Base-by-base conservation (phyloP, 2,888 invertebrate genomes). In the Endomychus coccineus region DNA sequence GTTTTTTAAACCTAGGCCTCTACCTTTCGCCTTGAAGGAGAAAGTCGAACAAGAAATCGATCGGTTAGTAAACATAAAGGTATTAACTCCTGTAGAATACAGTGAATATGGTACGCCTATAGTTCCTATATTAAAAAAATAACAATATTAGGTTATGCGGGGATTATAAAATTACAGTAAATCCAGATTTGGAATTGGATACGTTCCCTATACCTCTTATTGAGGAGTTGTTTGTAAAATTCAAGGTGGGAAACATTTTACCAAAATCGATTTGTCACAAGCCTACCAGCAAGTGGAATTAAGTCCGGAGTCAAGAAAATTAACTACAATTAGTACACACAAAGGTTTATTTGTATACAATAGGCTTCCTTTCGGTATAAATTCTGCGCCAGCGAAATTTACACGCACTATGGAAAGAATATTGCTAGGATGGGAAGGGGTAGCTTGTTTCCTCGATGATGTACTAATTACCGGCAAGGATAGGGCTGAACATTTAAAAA, bases 311-410 rank as follows among this genome's bases (percentile, higher is more conserved):
- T 45, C 46, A 2, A 32, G 31, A 16, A 34, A 40, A 17, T 33
- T 42, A 7, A 39, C 42, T n/a, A n/a, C n/a, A n/a, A n/a, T n/a
- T n/a, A n/a, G n/a, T n/a, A n/a, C n/a, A n/a, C n/a, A 45, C 44
- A 41, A 44, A 34, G 46, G 49, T 0, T 36, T 55, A 23, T 55
- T 43, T 38, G 41, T 42, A 31, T 52, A 49, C 33, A 53, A 43
- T 1, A 31, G 55, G 2, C 38, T 38, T 5, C 29, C 41, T 3
- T 44, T 35, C 36, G 44, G 42, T 4, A 19, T 44, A 2, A 30
- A 24, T 14, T 24, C 52, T 12, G 52, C 55, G 16, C 56, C 58
- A 19, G 50, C 52, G 13, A 53, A 52, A 27, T 54, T 57, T 31
- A 52, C 53, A 36, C 42, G 46, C 32, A 46, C 51, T 21, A 52